These are phyloP conservation scores for Barypeithes pellucidus DNA, from an alignment of 2,888 invertebrate species.

Conservation along the genomic window DNA sequence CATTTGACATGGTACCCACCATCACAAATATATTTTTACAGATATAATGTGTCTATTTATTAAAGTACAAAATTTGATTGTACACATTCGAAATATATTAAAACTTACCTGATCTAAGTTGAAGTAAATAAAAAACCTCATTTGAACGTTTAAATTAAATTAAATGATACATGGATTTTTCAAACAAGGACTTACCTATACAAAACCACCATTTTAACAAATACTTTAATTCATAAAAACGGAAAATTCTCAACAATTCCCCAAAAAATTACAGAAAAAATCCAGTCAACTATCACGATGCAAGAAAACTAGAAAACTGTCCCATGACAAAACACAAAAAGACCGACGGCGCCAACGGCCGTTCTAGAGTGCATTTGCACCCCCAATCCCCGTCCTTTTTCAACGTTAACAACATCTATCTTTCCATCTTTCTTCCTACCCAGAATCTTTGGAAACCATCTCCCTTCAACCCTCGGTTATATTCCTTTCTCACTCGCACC, in stretches of 20 bases:
- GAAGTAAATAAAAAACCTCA: too few relatives aligned
- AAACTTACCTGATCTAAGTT: too few relatives aligned
- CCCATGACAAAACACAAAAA: constrained; percentile 42
- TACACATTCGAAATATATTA: too few relatives aligned
- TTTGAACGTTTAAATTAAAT: too few relatives aligned
- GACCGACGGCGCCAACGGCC: constrained; percentile 47
- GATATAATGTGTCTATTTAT: too few relatives aligned
- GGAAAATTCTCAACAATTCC: background rate
- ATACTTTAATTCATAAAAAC: constrained; percentile 3
- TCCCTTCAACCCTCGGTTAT: constrained; percentile 27
- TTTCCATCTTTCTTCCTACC: constrained; percentile 17
- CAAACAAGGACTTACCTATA: constrained; percentile 12
- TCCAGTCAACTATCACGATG: constrained; percentile 22
- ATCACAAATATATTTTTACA: too few relatives aligned
- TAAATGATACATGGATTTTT: too few relatives aligned
- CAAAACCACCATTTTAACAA: background rate
- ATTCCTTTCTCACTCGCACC: constrained; percentile 19
- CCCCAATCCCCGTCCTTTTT: constrained; percentile 34
- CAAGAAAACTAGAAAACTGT: constrained; percentile 43
- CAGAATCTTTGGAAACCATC: constrained; percentile 22
- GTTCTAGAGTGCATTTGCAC: constrained; percentile 48
- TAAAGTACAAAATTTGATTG: too few relatives aligned
- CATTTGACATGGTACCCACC: too few relatives aligned
- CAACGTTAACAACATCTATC: constrained; percentile 13
- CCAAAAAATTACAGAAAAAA: background rate